These are phyloP conservation scores for Centropus bengalensis DNA, from an alignment of 2,113 vertebrate species.

Conservation along the genomic window DNA sequence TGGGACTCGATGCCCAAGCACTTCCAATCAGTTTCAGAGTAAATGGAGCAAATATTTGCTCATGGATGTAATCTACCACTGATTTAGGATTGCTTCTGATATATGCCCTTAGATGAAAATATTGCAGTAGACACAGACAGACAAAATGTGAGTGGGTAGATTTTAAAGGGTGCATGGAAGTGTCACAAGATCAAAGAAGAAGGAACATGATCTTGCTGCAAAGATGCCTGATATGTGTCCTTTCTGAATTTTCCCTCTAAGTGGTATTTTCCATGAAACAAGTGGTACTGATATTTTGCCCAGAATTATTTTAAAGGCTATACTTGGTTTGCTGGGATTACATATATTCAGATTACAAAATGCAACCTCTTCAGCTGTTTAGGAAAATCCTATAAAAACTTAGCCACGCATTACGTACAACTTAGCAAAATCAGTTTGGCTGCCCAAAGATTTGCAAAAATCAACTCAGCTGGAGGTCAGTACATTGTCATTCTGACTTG, in stretches of 20 bases:
- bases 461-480: neutral
- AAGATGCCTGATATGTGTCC: neutral
- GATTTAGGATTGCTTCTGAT: neutral
- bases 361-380: neutral
- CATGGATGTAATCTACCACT: neutral
- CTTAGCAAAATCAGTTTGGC: neutral
- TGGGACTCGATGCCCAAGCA: neutral
- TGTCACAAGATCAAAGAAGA: neutral
- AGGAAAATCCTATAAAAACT: neutral
- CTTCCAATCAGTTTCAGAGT: neutral
- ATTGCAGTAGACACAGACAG: neutral
- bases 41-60: constrained; percentile 65
- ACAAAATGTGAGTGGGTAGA: neutral
- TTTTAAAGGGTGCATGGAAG: neutral
- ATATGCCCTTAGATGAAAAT: neutral
- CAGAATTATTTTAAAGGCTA: neutral
- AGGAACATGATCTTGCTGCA: neutral
- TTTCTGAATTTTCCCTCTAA: neutral
- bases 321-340: neutral
- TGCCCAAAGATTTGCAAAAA: neutral
- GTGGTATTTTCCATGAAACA: neutral
- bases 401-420: neutral
- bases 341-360: neutral
- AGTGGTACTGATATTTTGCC: neutral
- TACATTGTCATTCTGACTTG: neutral